phyloP scores from a whole-genome alignment of 2,113 vertebrate genomes.

The Sceloporus undulatus region DNA sequence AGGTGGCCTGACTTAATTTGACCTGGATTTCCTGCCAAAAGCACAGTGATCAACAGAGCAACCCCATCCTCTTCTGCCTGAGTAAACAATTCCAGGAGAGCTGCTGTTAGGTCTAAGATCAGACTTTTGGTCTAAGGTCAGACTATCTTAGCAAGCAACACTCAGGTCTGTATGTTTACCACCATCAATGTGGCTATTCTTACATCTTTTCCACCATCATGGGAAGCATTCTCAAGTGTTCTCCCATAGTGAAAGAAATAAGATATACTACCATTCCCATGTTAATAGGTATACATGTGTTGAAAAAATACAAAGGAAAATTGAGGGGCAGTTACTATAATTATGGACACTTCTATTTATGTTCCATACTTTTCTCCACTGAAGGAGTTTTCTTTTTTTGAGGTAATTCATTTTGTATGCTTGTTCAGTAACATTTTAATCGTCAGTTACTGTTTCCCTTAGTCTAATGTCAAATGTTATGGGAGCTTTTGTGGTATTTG shows the following conservation, averaged over 20 bases:
- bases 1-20: slow-evolving; percentile 59
- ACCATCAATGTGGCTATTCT: too few species aligned
- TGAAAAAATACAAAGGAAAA: neutral
- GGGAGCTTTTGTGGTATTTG: neutral
- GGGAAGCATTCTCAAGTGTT: neutral
- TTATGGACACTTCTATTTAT: slow-evolving; percentile 2
- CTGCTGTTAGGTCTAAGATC: slow-evolving; percentile 53
- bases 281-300: neutral
- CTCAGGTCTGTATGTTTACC: neutral
- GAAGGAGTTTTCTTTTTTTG: neutral
- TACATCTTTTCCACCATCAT: neutral
- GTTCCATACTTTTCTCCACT: neutral
- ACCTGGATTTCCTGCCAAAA: slow-evolving; percentile 79
- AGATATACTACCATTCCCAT: neutral
- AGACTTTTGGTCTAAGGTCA: too few species aligned
- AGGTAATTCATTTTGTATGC: slow-evolving; percentile 29
- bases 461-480: slow-evolving; percentile 24
- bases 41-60: slow-evolving; percentile 64
- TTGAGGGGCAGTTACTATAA: slow-evolving; percentile 9
- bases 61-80: slow-evolving; percentile 1
- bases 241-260: neutral
- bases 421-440: slow-evolving; percentile 30
- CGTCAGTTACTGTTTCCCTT: neutral
- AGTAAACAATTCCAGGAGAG: slow-evolving; percentile 63
- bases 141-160: slow-evolving; percentile 22